Base-by-base conservation (phyloP, 2,113 vertebrate genomes). In the Sylvietta virens region DNA sequence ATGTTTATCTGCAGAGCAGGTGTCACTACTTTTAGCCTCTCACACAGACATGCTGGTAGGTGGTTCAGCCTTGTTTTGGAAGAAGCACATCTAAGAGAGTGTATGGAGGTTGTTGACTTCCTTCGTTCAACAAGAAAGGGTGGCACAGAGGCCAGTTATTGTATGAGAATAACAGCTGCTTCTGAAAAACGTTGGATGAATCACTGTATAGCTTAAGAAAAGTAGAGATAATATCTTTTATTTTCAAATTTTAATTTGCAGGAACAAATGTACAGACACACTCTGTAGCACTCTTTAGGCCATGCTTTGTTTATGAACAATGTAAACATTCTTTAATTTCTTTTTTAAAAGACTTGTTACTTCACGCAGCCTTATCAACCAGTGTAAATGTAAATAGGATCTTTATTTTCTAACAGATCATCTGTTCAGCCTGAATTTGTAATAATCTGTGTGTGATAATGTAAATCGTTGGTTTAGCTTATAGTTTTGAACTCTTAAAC, bases 131-230 rank as follows among this genome's bases (percentile, higher is more conserved):
- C 27, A 70, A 54, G 58, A 58, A 73, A 80, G 17, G 7, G 39
- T 65, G 42, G 80, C 74, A 91, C 13, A 76, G 61, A 89, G 77
- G 61, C n/a, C 53, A 85, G 58, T 65, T 67, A 70, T 33, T 81
- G 31, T 39, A 51, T n/a, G 11, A 81, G 31, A 91, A 91, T 30
- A 48, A 66, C 44, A 84, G 28, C 20, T 66, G 9, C 53, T 62
- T 61, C 50, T 95, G 86, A 84, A 90, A 93, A 82, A 64, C 64
- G 81, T 64, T 74, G 88, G 64, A 88, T 95, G 83, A 94, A 53
- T 94, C 83, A 91, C 26, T 40, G 7, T 37, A 54, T 19, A 62
- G 22, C 15, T 76, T 81, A 30, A 69, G 40, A 91, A 71, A 82
- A 73, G 8, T 14, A 69, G 72, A 69, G 11, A 35, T 81, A 78